Evolutionary conservation across 2,888 invertebrate genomes (phyloP).

Genomic region (Phaonia tiefii): DNA sequence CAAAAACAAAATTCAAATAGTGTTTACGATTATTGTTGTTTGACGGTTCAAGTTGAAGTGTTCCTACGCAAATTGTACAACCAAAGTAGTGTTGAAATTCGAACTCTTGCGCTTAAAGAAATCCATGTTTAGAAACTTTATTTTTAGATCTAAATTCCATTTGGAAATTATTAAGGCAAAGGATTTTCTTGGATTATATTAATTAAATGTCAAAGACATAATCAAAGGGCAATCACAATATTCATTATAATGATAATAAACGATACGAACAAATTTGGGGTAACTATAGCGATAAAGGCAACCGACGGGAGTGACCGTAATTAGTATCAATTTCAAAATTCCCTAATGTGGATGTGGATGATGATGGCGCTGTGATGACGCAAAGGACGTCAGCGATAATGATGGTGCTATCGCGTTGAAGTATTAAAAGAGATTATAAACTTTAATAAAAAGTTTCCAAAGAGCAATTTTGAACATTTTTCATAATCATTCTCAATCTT

Average conservation of each 20-base stretch:
- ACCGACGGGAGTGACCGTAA: slow-evolving; percentile 15
- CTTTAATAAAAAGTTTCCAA: slow-evolving; percentile 46
- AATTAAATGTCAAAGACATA: slow-evolving; percentile 13
- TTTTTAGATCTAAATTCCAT: slow-evolving; percentile 36
- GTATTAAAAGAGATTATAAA: slow-evolving; percentile 54
- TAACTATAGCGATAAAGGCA: neutral
- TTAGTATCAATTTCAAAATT: slow-evolving; percentile 38
- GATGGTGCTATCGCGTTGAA: slow-evolving; percentile 14
- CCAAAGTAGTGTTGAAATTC: slow-evolving; percentile 15
- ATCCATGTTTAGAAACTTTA: slow-evolving; percentile 55
- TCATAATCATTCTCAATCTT: slow-evolving; percentile 22
- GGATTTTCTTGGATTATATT: slow-evolving; percentile 30
- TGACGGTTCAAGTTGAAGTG: neutral
- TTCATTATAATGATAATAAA: slow-evolving; percentile 11
- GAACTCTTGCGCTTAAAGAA: neutral
- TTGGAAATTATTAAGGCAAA: slow-evolving; percentile 41
- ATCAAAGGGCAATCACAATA: slow-evolving; percentile 24
- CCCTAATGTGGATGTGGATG: neutral
- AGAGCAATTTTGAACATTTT: slow-evolving; percentile 38
- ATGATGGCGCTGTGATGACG: neutral
- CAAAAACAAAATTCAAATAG: slow-evolving; percentile 21
- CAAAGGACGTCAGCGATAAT: slow-evolving; percentile 10
- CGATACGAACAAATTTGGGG: slow-evolving; percentile 30
- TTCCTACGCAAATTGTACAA: too few species aligned
- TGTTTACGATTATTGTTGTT: slow-evolving; percentile 51